Conservation (phyloP, 2,888 invertebrate genomes). For the Drosophila neonasuta region DNA sequence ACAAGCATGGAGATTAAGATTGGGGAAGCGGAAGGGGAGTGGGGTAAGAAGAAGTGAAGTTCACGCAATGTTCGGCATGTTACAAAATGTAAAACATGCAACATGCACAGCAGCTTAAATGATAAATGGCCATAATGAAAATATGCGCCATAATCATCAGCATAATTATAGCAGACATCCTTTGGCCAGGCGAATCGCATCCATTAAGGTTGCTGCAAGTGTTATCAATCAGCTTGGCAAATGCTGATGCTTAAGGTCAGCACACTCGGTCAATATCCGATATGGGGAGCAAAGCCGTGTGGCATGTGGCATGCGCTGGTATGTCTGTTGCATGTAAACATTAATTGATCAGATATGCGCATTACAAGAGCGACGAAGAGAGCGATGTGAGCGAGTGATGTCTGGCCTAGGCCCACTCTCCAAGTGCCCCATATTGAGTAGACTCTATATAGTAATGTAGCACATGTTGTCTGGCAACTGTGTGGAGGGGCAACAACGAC, state of each 20-base stretch:
- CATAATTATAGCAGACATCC: conserved; percentile 50
- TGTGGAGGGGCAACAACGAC: conserved; percentile 55
- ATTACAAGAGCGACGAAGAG: conserved; percentile 24
- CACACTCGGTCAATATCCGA: conserved; percentile 41
- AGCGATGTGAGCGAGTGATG: conserved; percentile 1
- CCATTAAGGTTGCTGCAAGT: conserved; percentile 21
- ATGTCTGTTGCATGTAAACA: conserved; percentile 62
- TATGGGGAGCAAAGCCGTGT: conserved; percentile 14
- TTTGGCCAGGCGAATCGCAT: conserved; percentile 6
- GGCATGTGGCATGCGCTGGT: conserved; percentile 50
- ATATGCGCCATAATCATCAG: conserved; percentile 52
- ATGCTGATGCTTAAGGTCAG: conserved; percentile 43
- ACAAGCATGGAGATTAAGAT: neutral
- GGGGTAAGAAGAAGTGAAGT: conserved; percentile 24
- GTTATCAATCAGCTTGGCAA: conserved; percentile 51
- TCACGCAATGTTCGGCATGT: conserved; percentile 59
- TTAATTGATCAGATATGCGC: conserved; percentile 72
- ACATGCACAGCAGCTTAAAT: conserved; percentile 52
- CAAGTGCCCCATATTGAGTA: conserved; percentile 12
- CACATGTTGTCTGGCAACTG: conserved; percentile 5
- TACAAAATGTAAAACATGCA: conserved; percentile 68
- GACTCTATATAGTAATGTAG: too few species aligned
- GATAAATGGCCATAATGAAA: conserved; percentile 59
- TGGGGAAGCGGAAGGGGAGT: neutral
- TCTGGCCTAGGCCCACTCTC: conserved; percentile 30